Evolutionary conservation across 2,113 vertebrate species (phyloP).

Genomic region (Anseranas semipalmata): DNA sequence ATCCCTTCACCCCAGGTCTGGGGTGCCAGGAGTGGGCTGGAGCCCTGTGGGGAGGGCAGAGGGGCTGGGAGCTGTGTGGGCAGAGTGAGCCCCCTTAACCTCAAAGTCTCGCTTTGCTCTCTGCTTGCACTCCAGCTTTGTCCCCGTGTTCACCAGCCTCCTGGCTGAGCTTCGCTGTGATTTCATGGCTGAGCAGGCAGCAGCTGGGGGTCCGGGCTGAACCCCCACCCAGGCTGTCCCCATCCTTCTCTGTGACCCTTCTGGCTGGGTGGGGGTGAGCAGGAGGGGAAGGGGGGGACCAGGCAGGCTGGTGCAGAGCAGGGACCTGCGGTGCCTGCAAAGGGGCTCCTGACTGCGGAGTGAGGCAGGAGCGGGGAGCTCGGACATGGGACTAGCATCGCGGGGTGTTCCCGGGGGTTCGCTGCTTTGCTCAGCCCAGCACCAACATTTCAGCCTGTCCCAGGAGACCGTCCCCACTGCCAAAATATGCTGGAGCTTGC

Average conservation of each 20-base stretch:
- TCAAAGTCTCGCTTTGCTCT: not conserved
- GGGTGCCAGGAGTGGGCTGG: not conserved
- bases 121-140: not conserved
- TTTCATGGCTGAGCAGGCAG: too few species aligned
- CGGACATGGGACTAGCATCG: not conserved
- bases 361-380: too few species aligned
- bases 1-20: not conserved
- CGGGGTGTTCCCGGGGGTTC: not conserved
- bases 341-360: too few species aligned
- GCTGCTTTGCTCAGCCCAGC: rapidly evolving
- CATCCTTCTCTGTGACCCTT: too few species aligned
- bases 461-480: not conserved
- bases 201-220: too few species aligned
- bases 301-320: too few species aligned
- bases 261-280: too few species aligned
- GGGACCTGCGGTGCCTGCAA: too few species aligned
- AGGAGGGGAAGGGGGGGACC: too few species aligned
- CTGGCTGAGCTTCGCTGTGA: too few species aligned
- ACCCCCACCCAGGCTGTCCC: too few species aligned
- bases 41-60: not conserved
- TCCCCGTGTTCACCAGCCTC: not conserved
- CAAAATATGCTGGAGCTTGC: not conserved
- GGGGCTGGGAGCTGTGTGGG: not conserved
- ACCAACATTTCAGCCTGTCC: not conserved
- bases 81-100: not conserved